These are phyloP conservation scores for Rissa tridactyla DNA, from an alignment of 2,113 vertebrate genomes.

Conservation along the genomic window DNA sequence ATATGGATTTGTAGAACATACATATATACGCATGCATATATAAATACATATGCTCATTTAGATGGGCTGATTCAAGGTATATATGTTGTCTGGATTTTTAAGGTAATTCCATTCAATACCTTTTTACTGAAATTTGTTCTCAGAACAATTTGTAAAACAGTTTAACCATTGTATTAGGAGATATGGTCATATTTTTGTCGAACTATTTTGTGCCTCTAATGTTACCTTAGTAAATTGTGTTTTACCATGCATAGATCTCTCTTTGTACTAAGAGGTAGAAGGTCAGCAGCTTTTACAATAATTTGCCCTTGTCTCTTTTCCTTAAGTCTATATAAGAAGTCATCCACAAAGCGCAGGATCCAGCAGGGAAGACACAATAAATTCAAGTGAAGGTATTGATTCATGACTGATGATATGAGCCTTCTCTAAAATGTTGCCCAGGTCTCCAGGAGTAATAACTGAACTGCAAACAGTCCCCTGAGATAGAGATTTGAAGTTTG, in stretches of 20 bases:
- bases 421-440: background rate
- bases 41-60: background rate
- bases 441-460: background rate
- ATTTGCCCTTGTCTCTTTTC: background rate
- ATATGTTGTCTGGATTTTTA: background rate
- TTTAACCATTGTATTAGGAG: background rate
- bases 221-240: background rate
- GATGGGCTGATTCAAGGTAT: background rate
- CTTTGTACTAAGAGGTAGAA: background rate
- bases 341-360: background rate
- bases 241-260: background rate
- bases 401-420: background rate
- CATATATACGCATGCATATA: fast-evolving
- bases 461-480: background rate
- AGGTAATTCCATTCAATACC: background rate
- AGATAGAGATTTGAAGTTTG: background rate
- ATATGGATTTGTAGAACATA: background rate
- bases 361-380: background rate
- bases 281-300: background rate
- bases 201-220: background rate
- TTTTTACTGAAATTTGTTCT: background rate
- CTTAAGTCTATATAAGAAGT: background rate
- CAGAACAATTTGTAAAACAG: background rate
- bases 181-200: background rate
- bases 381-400: background rate